Evolutionary conservation across 2,113 vertebrate species (phyloP).

Genomic region (Vulpes ferrilata): DNA sequence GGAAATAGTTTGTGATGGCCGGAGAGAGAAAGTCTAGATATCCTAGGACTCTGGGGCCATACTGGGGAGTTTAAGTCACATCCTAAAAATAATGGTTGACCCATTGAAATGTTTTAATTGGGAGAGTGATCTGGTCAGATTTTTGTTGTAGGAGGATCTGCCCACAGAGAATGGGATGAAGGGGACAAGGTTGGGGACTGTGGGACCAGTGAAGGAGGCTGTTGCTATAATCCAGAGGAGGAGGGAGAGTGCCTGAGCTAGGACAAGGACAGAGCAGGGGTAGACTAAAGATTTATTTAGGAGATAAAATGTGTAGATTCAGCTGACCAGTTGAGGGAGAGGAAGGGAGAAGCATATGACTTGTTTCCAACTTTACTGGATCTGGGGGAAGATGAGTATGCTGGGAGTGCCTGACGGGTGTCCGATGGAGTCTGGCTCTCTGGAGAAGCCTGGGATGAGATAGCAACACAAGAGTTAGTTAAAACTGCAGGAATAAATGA

Average conservation of each 20-base stretch:
- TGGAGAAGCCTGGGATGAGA: neutral
- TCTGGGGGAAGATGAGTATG: neutral
- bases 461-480: neutral
- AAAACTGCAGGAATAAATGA: neutral
- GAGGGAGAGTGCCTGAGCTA: neutral
- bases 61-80: neutral
- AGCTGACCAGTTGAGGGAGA: neutral
- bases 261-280: too few species aligned
- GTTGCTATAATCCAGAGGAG: neutral
- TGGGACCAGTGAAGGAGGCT: neutral
- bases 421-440: neutral
- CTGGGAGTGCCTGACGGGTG: neutral
- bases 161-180: neutral
- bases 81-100: neutral
- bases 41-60: too few species aligned
- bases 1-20: neutral
- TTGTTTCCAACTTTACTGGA: neutral
- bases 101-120: neutral
- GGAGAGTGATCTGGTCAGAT: neutral
- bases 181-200: neutral
- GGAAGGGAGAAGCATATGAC: neutral
- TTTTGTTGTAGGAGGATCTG: neutral
- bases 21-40: neutral
- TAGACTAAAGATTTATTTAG: neutral
- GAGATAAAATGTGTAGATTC: neutral